Evolutionary conservation across 2,113 vertebrate species (phyloP).

Genomic region (Siniperca chuatsi): DNA sequence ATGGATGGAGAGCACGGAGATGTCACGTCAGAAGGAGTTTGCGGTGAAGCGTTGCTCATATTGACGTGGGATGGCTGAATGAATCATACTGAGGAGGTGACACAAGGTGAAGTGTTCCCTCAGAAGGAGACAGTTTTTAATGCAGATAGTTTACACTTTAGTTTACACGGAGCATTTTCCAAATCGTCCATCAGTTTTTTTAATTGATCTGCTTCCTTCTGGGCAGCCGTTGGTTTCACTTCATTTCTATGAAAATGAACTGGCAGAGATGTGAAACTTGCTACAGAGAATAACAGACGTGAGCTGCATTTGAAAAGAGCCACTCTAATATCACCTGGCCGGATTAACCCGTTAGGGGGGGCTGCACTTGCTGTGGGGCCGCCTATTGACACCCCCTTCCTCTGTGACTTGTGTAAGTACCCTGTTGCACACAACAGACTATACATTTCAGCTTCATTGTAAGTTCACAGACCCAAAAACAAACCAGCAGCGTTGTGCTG

Average conservation of each 20-base stretch:
- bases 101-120: neutral
- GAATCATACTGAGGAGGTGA: slow-evolving; percentile 7
- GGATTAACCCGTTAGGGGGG: too few species aligned
- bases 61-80: neutral
- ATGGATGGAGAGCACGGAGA: slow-evolving; percentile 32
- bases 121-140: neutral
- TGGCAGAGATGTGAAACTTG: too few species aligned
- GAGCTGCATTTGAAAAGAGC: too few species aligned
- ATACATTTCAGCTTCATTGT: too few species aligned
- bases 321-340: too few species aligned
- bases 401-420: too few species aligned
- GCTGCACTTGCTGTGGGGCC: too few species aligned
- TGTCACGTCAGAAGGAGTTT: slow-evolving; percentile 47
- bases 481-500: too few species aligned
- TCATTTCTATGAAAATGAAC: neutral
- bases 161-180: neutral
- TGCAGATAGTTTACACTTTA: neutral
- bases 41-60: neutral
- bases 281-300: neutral
- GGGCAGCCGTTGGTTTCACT: neutral
- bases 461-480: too few species aligned
- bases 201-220: neutral
- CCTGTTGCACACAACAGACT: too few species aligned
- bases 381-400: too few species aligned
- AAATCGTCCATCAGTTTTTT: neutral